phyloP scores from a whole-genome alignment of 2,113 vertebrate species.

The Corythornis vintsioides region DNA sequence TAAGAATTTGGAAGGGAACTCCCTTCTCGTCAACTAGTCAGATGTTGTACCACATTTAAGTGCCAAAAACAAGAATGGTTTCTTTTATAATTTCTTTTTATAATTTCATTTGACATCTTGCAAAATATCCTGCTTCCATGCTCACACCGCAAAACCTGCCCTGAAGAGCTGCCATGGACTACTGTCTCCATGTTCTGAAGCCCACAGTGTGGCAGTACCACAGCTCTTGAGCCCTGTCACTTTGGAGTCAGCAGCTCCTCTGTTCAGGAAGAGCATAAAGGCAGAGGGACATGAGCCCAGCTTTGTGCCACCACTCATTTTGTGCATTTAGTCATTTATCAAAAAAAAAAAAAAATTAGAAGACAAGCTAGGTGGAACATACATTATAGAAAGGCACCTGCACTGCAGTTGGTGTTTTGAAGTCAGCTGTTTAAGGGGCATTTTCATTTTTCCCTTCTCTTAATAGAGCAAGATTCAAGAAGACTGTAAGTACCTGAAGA shows the following conservation, averaged over 20 bases:
- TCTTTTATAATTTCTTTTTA: neutral
- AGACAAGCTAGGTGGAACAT: neutral
- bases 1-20: neutral
- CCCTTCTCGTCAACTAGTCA: neutral
- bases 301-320: neutral
- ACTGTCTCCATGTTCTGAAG: neutral
- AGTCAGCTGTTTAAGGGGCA: neutral
- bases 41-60: neutral
- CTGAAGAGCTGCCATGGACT: neutral
- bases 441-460: neutral
- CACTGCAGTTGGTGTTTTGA: neutral
- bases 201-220: neutral
- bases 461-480: neutral
- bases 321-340: neutral
- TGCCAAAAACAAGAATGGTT: neutral
- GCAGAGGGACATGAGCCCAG: neutral
- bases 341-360: neutral
- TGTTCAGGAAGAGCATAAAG: accelerated
- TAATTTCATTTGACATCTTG: neutral
- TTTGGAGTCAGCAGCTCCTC: neutral
- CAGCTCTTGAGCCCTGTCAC: neutral
- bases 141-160: neutral
- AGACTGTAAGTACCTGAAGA: neutral
- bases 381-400: neutral
- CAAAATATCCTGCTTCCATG: conserved; percentile 2